These are phyloP conservation scores for Dicyrtoma fusca DNA, from an alignment of 2,888 invertebrate species.

Conservation along the genomic window DNA sequence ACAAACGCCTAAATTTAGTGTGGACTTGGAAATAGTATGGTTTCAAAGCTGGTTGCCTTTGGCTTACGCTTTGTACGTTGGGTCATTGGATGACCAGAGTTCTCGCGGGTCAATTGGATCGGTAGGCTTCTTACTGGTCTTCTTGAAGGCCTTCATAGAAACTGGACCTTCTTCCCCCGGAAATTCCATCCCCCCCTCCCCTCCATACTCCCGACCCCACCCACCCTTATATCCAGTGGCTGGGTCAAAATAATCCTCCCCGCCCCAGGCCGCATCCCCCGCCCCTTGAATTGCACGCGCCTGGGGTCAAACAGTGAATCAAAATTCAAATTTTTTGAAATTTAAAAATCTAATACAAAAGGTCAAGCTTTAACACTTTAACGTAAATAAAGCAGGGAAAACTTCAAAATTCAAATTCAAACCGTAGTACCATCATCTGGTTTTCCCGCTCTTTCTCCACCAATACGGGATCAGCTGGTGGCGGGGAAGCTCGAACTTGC, in stretches of 20 bases:
- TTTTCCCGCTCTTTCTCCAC: constrained; percentile 40
- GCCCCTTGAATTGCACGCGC: not conserved
- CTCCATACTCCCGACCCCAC: too few species aligned
- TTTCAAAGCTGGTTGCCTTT: too few species aligned
- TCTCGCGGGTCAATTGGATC: not conserved
- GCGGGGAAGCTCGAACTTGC: constrained; percentile 40
- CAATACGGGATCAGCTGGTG: constrained; percentile 47
- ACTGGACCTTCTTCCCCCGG: not conserved
- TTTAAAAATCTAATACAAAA: constrained; percentile 4
- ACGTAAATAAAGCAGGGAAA: too few species aligned
- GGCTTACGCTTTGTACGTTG: not conserved
- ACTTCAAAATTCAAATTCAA: too few species aligned
- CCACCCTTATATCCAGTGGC: too few species aligned
- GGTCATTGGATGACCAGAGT: not conserved
- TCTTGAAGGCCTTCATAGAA: too few species aligned
- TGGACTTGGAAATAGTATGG: too few species aligned
- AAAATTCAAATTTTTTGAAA: too few species aligned
- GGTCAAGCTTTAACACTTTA: not conserved
- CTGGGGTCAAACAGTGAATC: too few species aligned
- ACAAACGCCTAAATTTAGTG: too few species aligned
- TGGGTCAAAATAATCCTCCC: too few species aligned
- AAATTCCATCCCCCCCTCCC: not conserved
- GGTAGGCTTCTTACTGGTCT: not conserved
- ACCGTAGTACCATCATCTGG: constrained; percentile 18
- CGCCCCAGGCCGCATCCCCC: constrained; percentile 14